phyloP scores from a whole-genome alignment of 92 coral and sea anemone genomes.

The Meandrina meandrites region DNA sequence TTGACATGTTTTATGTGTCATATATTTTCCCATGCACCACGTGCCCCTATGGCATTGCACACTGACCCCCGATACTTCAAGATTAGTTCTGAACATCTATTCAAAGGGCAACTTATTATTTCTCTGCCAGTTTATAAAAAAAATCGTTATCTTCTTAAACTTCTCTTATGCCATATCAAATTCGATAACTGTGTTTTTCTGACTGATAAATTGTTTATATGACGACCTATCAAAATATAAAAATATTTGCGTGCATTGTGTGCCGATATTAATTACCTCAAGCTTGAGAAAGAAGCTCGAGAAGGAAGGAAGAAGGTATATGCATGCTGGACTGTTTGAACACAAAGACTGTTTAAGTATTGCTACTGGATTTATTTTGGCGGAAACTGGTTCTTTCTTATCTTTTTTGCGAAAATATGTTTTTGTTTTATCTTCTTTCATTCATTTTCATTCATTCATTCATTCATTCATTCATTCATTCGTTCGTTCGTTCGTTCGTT shows the following conservation, averaged over 20 bases:
- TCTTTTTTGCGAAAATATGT: too few relatives aligned
- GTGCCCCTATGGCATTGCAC: background rate
- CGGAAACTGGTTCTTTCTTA: too few relatives aligned
- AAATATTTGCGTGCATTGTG: background rate
- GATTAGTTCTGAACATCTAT: background rate
- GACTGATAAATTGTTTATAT: background rate
- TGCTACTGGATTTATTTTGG: too few relatives aligned
- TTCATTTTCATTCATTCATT: too few relatives aligned
- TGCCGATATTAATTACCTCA: background rate
- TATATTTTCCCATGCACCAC: background rate
- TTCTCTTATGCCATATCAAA: background rate
- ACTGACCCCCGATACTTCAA: background rate
- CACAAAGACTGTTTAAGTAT: background rate
- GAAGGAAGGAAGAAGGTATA: background rate
- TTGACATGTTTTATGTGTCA: background rate
- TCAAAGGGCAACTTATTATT: background rate
- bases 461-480: too few relatives aligned
- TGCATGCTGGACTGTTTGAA: background rate
- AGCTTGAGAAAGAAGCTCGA: background rate
- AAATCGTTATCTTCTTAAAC: background rate
- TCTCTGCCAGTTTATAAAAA: background rate
- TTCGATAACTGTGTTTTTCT: background rate
- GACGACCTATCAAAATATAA: background rate
- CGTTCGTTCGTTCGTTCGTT: too few relatives aligned
- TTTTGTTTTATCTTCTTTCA: too few relatives aligned